Evolutionary conservation across 53 echinoderm and acorn worm genomes (phyloP).

Genomic region (Paelopatides confundens): DNA sequence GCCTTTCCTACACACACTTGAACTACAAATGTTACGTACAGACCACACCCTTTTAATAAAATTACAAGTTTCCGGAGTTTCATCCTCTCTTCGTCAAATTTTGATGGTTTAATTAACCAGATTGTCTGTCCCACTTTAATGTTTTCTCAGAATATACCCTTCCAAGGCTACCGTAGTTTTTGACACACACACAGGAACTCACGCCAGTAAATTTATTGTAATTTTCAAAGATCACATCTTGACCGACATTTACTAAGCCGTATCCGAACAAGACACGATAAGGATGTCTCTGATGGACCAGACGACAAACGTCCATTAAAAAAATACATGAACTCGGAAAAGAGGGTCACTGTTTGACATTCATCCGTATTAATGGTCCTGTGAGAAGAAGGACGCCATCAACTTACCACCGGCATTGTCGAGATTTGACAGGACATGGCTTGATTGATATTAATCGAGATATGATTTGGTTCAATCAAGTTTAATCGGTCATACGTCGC

Average conservation of each 20-base stretch:
- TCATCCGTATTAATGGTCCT: constrained; percentile 5
- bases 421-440: constrained; percentile 22
- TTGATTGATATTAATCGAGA: constrained; percentile 37
- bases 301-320: constrained; percentile 8
- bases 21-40: no score
- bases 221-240: constrained; percentile 36
- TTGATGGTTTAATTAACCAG: no score
- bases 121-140: no score
- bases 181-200: neutral
- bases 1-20: no score
- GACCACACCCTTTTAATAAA: no score
- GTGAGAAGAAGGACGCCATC: constrained; percentile 35
- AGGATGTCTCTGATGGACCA: constrained; percentile 37
- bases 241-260: constrained; percentile 37
- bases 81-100: no score
- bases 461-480: constrained; percentile 34
- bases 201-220: constrained; percentile 14
- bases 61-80: no score
- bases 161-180: constrained; percentile 9
- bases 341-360: constrained; percentile 26
- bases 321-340: neutral
- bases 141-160: neutral
- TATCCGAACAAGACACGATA: constrained; percentile 23
- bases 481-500: constrained; percentile 43
- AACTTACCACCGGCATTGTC: neutral